Conservation (phyloP, 2,113 vertebrate species). For the Lophius piscatorius region DNA sequence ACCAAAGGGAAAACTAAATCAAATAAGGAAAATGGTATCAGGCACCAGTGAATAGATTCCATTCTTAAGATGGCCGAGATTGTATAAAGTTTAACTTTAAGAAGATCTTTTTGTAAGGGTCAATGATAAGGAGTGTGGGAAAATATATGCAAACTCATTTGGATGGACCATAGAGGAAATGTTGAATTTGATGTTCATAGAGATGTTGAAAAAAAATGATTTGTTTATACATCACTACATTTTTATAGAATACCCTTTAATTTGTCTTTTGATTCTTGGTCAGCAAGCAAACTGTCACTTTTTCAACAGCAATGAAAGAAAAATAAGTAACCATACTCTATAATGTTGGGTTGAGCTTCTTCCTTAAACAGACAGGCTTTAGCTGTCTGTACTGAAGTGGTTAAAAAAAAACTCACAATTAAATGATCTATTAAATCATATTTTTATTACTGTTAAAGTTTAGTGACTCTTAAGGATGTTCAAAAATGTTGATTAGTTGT, state of each 20-base stretch:
- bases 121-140: background rate
- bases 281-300: background rate
- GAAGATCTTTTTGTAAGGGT: background rate
- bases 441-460: no score
- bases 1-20: slow-evolving; percentile 23
- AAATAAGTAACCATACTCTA: background rate
- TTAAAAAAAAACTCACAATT: no score
- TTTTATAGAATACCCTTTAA: background rate
- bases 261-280: background rate
- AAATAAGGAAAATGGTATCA: slow-evolving; percentile 30
- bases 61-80: slow-evolving; percentile 4
- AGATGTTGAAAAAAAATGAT: no score
- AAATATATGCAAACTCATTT: background rate
- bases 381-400: no score
- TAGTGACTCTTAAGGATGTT: no score
- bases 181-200: no score
- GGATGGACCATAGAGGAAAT: background rate
- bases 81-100: background rate
- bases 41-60: slow-evolving; percentile 27
- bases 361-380: no score
- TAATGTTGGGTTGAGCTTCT: background rate
- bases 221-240: no score
- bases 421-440: no score
- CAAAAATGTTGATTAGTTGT: no score
- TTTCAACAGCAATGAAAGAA: slow-evolving; percentile 13